Percentiles rank a stretch among this genome's conserved stretches.
Evolutionary conservation across 2,888 invertebrate genomes (phyloP).

Genomic region (Caenorhabditis drosophilae): DNA sequence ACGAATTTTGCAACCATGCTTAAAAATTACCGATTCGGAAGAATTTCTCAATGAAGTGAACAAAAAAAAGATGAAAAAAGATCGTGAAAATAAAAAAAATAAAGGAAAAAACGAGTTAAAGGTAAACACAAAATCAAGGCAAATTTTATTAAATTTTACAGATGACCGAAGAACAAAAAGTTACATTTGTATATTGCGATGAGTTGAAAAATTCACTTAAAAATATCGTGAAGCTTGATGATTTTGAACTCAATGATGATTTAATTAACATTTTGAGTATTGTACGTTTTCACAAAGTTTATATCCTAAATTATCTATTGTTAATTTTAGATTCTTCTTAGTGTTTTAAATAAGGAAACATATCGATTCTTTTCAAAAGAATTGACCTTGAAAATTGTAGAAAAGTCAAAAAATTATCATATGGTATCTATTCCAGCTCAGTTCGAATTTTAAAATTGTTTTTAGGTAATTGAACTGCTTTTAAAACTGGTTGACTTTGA

Average conservation of each 20-base stretch:
- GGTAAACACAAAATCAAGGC: not conserved
- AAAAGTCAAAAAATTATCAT: conserved; percentile 24
- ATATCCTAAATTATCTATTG: too few species aligned
- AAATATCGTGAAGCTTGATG: conserved; percentile 16
- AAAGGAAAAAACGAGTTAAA: conserved; percentile 24
- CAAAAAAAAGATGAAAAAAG: conserved; percentile 32
- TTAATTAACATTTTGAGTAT: conserved; percentile 26
- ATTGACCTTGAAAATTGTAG: conserved; percentile 27
- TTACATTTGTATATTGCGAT: conserved; percentile 15
- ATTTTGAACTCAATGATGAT: conserved; percentile 27
- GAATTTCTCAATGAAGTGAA: conserved; percentile 30
- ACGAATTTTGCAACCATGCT: conserved; percentile 24
- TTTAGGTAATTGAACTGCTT: conserved; percentile 33
- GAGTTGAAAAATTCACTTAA: conserved; percentile 27
- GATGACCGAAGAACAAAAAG: conserved; percentile 10
- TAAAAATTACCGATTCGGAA: conserved; percentile 17
- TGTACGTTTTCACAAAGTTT: too few species aligned
- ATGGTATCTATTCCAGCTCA: not conserved
- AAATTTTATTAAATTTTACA: not conserved
- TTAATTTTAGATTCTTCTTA: conserved; percentile 19
- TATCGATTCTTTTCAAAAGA: conserved; percentile 31
- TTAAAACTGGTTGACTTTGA: conserved; percentile 25
- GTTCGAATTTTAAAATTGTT: not conserved
- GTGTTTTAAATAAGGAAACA: conserved; percentile 24
- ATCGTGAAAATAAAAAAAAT: conserved; percentile 26